Conservation (phyloP, 2,888 invertebrate genomes). For the Germaria angustata region DNA sequence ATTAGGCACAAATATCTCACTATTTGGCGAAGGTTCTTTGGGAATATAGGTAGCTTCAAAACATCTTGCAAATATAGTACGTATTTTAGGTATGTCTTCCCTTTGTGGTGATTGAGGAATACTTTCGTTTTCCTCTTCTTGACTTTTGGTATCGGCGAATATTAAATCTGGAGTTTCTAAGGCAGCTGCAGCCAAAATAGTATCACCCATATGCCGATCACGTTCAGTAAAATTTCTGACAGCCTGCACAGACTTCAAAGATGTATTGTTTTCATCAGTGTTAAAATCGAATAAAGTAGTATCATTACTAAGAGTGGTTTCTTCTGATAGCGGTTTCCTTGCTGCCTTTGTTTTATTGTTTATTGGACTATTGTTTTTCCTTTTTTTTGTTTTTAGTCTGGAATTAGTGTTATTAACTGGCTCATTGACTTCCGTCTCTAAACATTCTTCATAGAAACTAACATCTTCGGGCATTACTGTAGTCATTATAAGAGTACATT, state of each 20-base stretch:
- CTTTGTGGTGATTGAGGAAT: constrained; percentile 78
- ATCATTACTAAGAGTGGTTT: constrained; percentile 69
- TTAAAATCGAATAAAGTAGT: constrained; percentile 71
- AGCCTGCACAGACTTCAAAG: constrained; percentile 68
- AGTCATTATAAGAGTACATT: constrained; percentile 90
- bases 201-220: constrained; percentile 68
- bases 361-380: constrained; percentile 67
- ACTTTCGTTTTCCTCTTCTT: constrained; percentile 63
- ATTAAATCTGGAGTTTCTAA: constrained; percentile 69
- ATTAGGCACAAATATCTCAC: constrained; percentile 85
- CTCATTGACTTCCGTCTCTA: constrained; percentile 70
- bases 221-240: constrained; percentile 69
- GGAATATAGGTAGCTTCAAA: constrained; percentile 87
- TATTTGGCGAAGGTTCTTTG: constrained; percentile 81
- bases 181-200: constrained; percentile 51
- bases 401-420: neutral
- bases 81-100: constrained; percentile 76
- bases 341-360: constrained; percentile 10
- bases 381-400: constrained; percentile 68
- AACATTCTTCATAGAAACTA: constrained; percentile 73
- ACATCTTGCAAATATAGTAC: constrained; percentile 86
- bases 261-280: constrained; percentile 19
- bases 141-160: constrained; percentile 67
- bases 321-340: constrained; percentile 67
- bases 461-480: constrained; percentile 80